phyloP scores from a whole-genome alignment of 1,140 invertebrate species.

The Marisa cornuarietis region DNA sequence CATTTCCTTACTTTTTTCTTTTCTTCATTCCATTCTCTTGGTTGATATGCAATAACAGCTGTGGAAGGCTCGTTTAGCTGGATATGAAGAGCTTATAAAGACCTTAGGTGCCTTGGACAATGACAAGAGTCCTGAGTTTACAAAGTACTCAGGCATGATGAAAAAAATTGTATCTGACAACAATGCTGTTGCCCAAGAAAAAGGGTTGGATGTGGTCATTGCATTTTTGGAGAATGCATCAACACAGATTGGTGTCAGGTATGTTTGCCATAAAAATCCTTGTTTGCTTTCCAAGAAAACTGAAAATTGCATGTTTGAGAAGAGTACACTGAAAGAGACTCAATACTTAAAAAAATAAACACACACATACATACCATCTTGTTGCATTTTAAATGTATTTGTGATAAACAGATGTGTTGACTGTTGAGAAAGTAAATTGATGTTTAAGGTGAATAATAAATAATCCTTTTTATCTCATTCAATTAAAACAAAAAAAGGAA shows the following conservation, averaged over 20 bases:
- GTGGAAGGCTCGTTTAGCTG: conserved; percentile 93
- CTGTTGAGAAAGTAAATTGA: too few species aligned
- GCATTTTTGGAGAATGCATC: conserved; percentile 88
- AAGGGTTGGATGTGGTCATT: conserved; percentile 90
- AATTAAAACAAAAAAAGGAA: too few species aligned
- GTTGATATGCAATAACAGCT: conserved; percentile 65
- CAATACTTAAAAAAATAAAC: background rate
- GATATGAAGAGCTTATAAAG: conserved; percentile 93
- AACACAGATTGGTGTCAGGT: conserved; percentile 69
- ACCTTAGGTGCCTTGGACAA: conserved; percentile 78
- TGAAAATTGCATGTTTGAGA: background rate
- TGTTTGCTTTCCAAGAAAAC: background rate
- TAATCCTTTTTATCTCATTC: too few species aligned
- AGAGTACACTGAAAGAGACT: background rate
- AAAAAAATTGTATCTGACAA: conserved; percentile 96
- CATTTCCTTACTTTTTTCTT: too few species aligned
- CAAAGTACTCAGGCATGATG: conserved; percentile 88
- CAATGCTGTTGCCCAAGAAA: conserved; percentile 95
- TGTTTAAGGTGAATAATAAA: too few species aligned
- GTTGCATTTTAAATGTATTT: background rate
- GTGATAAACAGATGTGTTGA: too few species aligned
- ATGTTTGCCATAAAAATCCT: conserved; percentile 42
- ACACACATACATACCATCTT: background rate
- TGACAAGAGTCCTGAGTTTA: conserved; percentile 93
- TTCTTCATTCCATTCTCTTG: too few species aligned